Evolutionary conservation across 2,888 invertebrate genomes (phyloP).

Genomic region (Phaonia tiefii): DNA sequence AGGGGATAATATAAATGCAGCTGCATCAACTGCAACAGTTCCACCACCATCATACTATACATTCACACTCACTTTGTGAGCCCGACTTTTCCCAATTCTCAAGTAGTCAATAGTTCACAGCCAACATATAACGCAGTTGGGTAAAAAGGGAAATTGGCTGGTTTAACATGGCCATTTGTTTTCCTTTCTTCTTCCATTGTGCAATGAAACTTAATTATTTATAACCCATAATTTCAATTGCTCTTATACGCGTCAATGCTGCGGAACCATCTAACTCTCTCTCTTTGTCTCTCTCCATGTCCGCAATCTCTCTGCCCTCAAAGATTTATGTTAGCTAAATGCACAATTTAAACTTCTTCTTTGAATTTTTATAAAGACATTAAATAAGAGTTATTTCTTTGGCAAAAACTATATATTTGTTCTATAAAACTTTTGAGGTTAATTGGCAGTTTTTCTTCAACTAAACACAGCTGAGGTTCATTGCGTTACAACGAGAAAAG

Average conservation of each 20-base stretch:
- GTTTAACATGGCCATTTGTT: not conserved
- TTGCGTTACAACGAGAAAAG: not conserved
- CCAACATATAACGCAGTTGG: conserved; percentile 2
- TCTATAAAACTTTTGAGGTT: not conserved
- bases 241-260: conserved; percentile 76
- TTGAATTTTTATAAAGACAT: conserved; percentile 34
- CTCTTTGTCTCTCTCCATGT: not conserved
- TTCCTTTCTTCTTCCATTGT: no score
- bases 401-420: not conserved
- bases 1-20: conserved; percentile 1
- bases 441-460: conserved; percentile 12
- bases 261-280: not conserved
- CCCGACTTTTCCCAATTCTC: conserved; percentile 1
- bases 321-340: conserved; percentile 35
- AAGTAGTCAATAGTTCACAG: conserved; percentile 19
- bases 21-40: conserved; percentile 19
- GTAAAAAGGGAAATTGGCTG: conserved; percentile 15
- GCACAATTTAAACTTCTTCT: conserved; percentile 34
- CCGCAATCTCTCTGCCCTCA: not conserved
- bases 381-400: conserved; percentile 27
- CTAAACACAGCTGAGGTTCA: conserved; percentile 30
- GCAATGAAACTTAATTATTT: conserved; percentile 37
- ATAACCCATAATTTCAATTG: conserved; percentile 77
- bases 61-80: not conserved
- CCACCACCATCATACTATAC: conserved; percentile 15